A percentile compares a stretch with the other conserved stretches of the same genome.
Conservation (phyloP, 2,113 vertebrate genomes). For the Pterocles burchelli region DNA sequence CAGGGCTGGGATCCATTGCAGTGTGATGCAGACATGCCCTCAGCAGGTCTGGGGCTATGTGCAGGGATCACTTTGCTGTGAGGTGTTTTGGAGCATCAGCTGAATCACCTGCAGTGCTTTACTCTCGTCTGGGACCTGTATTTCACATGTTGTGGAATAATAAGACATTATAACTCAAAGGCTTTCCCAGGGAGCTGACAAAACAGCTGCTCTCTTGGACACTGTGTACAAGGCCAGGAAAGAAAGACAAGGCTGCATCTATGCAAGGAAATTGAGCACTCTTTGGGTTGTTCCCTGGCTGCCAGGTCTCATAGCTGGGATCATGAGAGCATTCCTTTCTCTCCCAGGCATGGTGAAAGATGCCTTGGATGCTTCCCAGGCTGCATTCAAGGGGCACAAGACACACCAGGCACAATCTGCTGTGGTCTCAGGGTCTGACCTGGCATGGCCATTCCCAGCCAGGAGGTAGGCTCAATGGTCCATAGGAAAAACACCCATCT, state of each 20-base stretch:
- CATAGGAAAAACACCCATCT: not conserved
- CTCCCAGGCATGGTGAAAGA: not conserved
- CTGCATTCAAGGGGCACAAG: not conserved
- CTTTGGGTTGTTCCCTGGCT: not conserved
- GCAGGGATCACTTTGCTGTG: not conserved
- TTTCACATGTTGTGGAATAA: not conserved
- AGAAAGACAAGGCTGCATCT: not conserved
- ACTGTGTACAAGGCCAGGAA: not conserved
- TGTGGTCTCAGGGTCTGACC: not conserved
- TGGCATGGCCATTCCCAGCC: not conserved
- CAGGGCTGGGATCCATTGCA: not conserved
- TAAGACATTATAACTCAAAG: not conserved
- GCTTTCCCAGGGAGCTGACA: not conserved
- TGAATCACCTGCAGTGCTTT: not conserved
- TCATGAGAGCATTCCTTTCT: not conserved
- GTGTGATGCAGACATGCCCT: fast-evolving
- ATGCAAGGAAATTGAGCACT: not conserved
- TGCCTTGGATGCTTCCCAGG: not conserved
- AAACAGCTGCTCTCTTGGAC: not conserved
- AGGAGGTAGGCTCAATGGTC: not conserved
- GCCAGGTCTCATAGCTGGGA: not conserved
- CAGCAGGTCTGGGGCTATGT: not conserved
- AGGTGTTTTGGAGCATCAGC: not conserved
- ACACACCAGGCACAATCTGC: not conserved
- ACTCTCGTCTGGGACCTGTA: not conserved